Base-by-base conservation (phyloP, 2,797 vertebrate genomes). In the Micropoecilia bifurca region DNA sequence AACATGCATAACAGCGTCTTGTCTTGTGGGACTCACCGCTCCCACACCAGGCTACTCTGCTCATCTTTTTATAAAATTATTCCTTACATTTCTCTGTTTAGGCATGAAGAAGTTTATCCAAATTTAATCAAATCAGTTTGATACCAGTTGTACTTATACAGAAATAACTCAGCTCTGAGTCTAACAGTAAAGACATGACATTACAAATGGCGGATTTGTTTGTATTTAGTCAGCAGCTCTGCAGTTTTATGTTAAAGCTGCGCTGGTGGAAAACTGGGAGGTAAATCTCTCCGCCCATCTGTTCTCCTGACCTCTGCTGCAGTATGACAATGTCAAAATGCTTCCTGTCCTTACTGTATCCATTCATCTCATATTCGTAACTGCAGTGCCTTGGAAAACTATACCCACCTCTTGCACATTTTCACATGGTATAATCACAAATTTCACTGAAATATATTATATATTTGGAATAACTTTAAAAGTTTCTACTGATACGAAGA, bases 1-100 rank as follows among this genome's bases (percentile, higher is more conserved):
- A 74, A 85, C 77, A 74, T 89, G 46, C 66, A 73, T 53, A 81
- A 74, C 36, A 20, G 74, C 33, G 68, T 45, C 13, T 30, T 55
- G 71, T 77, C 47, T 48, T 46, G 2, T n/a, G 45, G 41, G 71
- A 61, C 45, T 2, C 25, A 9, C 3, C 22, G 8, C 16, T 72
- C 20, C 76, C 46, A 14, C 55, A 74, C 33, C 22, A 9, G 12
- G 73, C 36, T 39, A 46, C 43, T 57, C 47, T 28, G 4, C n/a
- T 36, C 8, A 46, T 55, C 18, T 39, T 3, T 63, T 48, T 14
- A 6, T 13, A 46, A 2, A 46, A 6, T 48, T 53, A 12, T 46
- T 72, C 63, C 0, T 55, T 73, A 0, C 41, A 22, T 61, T 72
- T 73, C 16, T 28, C 3, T 59, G 5, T 18, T 22, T 14, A 13